A percentile compares a stretch with the other conserved stretches of the same genome.
Evolutionary conservation across 2,888 invertebrate genomes (phyloP).

Genomic region (Matsumyia berberina): DNA sequence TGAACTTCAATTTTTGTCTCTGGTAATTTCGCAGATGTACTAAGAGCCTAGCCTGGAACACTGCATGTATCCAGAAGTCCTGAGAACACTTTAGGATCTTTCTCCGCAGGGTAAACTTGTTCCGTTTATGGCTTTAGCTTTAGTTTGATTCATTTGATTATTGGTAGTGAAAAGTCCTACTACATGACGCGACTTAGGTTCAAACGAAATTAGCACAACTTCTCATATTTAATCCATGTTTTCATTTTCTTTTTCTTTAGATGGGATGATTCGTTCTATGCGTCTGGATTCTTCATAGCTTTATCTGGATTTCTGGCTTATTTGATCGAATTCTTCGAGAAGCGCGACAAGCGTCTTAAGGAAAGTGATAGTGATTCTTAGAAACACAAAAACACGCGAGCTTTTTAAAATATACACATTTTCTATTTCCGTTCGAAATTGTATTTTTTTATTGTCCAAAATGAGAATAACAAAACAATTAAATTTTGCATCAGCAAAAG

Average conservation of each 20-base stretch:
- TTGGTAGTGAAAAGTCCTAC: too few relatives aligned
- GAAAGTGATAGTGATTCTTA: slow-evolving; percentile 83
- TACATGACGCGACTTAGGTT: too few relatives aligned
- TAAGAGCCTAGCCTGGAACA: too few relatives aligned
- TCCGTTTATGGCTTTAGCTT: too few relatives aligned
- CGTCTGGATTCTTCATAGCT: slow-evolving; percentile 92
- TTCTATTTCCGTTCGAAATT: slow-evolving; percentile 38
- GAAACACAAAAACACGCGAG: slow-evolving; percentile 63
- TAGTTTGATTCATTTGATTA: too few relatives aligned
- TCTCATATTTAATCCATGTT: background rate
- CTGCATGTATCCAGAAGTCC: too few relatives aligned
- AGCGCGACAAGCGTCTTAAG: slow-evolving; percentile 79
- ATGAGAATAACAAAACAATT: slow-evolving; percentile 79
- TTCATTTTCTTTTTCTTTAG: slow-evolving; percentile 78
- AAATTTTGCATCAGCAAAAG: slow-evolving; percentile 39
- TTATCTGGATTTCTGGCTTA: slow-evolving; percentile 87
- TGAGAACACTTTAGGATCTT: too few relatives aligned
- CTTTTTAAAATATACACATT: slow-evolving; percentile 45
- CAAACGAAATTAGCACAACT: too few relatives aligned
- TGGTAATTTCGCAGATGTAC: too few relatives aligned
- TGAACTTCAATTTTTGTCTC: too few relatives aligned
- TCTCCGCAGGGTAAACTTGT: too few relatives aligned
- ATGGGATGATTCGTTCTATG: slow-evolving; percentile 92
- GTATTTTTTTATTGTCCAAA: slow-evolving; percentile 78
- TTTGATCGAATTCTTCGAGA: slow-evolving; percentile 82